phyloP scores from a whole-genome alignment of 2,888 invertebrate genomes.

The Antitype chi region DNA sequence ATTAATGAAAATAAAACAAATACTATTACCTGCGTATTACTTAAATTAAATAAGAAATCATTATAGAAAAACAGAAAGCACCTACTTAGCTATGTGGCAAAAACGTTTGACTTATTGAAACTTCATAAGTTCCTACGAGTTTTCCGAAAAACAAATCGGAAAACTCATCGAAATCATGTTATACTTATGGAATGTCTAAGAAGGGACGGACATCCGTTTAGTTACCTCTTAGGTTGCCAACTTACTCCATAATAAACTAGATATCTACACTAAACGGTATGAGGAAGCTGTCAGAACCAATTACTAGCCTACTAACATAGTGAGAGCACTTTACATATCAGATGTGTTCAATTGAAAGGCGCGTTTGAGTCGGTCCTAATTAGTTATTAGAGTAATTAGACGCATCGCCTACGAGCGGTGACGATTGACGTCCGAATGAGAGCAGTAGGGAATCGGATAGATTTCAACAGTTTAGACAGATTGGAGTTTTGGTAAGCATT shows the following conservation, averaged over 20 bases:
- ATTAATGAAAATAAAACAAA: no score
- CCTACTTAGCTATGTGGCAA: no score
- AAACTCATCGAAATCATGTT: not conserved
- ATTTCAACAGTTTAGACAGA: not conserved
- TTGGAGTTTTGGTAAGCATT: not conserved
- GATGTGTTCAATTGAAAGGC: constrained; percentile 62
- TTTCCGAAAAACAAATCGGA: not conserved
- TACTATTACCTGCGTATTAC: no score
- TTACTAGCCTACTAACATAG: constrained; percentile 37
- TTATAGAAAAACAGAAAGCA: no score
- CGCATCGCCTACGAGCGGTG: constrained; percentile 39
- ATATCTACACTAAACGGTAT: constrained; percentile 25
- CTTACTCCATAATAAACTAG: not conserved
- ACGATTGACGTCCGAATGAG: constrained; percentile 47
- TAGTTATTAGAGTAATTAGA: constrained; percentile 48
- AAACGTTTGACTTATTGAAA: no score
- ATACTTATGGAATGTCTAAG: not conserved
- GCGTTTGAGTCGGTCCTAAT: constrained; percentile 49
- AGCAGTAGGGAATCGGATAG: not conserved
- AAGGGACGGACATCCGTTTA: not conserved
- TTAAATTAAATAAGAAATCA: no score
- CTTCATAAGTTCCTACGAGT: no score
- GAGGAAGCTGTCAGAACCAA: constrained; percentile 47
- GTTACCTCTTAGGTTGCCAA: not conserved
- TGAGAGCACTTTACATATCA: constrained; percentile 57